phyloP scores from a whole-genome alignment of 1,140 invertebrate genomes.

The Oncopeltus fasciatus region DNA sequence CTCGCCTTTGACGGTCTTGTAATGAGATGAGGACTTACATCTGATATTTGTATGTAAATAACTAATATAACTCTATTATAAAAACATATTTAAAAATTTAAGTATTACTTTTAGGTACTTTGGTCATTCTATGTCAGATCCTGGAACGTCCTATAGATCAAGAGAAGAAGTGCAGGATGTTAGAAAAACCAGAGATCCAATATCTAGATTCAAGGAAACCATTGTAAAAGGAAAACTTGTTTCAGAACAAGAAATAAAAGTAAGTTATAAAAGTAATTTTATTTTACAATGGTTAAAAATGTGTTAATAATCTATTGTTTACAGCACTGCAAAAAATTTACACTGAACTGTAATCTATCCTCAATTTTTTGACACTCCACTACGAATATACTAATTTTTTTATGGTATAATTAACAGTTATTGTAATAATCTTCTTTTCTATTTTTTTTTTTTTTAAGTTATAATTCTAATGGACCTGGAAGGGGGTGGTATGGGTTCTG shows the following conservation, averaged over 20 bases:
- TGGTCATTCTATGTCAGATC: constrained; percentile 68
- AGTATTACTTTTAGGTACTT: constrained; percentile 35
- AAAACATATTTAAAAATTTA: too few relatives aligned
- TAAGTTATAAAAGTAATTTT: constrained; percentile 27
- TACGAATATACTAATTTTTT: too few relatives aligned
- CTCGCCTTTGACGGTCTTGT: too few relatives aligned
- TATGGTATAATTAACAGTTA: too few relatives aligned
- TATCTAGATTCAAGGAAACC: constrained; percentile 66
- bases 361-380: background rate
- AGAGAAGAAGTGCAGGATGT: constrained; percentile 84
- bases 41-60: too few relatives aligned
- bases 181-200: constrained; percentile 71
- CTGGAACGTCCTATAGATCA: constrained; percentile 57
- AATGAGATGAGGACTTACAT: too few relatives aligned
- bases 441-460: too few relatives aligned
- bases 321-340: background rate
- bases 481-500: too few relatives aligned
- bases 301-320: background rate
- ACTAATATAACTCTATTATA: too few relatives aligned
- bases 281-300: background rate
- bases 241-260: constrained; percentile 64
- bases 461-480: too few relatives aligned
- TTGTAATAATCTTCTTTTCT: too few relatives aligned
- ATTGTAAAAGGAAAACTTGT: constrained; percentile 51
- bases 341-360: background rate